Evolutionary conservation across 1,140 invertebrate genomes (phyloP), one percentile per base, ranked within the genome.

Genomic region (Lineus longissimus): DNA sequence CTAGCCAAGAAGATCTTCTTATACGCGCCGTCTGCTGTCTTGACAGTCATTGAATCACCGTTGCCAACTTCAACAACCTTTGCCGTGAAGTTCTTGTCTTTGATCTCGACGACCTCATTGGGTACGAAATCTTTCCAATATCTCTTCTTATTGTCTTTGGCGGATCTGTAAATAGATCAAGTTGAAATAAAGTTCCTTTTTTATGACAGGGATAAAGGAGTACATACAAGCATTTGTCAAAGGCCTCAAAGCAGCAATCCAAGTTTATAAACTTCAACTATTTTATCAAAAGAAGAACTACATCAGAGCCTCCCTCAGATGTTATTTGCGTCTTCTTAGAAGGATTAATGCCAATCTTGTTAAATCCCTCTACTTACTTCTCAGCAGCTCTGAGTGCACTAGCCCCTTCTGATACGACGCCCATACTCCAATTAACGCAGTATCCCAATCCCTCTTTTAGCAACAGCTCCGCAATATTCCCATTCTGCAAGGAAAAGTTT

Each of bases 351-450:
- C n/a, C n/a, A n/a, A n/a, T n/a, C n/a, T n/a, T 7, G 33, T 36
- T 36, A 4, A 36, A 15, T 4, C 15, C 6, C 33, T 19, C 7
- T 15, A 59, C 71, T 65, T 72, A 84, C 78, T 87, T 87, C 84
- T 99, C 91, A 65, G 95, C 88, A 73, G 88, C 84, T 80, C 94
- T 82, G 2, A 97, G 83, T 23, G 89, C 87, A 27, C 25, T 51
- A 27, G 90, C 87, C 55, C 93, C 90, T 67, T 83, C 83, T 47
- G 91, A 91, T 73, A 95, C 91, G 40, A 91, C 88, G 27, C 80
- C 90, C 81, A 99, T 91, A 9, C 93, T 95, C 95, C 95, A 97
- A 77, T 98, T 95, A n/a, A 98, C 93, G 76, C 95, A 98, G 75
- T 88, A 89, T 0, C 94, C 97, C 74, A 96, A 94, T 25, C 97